Evolutionary conservation across 2,797 vertebrate genomes (phyloP), one percentile per base, ranked within the genome.

Genomic region (Amphiprion clarkii): DNA sequence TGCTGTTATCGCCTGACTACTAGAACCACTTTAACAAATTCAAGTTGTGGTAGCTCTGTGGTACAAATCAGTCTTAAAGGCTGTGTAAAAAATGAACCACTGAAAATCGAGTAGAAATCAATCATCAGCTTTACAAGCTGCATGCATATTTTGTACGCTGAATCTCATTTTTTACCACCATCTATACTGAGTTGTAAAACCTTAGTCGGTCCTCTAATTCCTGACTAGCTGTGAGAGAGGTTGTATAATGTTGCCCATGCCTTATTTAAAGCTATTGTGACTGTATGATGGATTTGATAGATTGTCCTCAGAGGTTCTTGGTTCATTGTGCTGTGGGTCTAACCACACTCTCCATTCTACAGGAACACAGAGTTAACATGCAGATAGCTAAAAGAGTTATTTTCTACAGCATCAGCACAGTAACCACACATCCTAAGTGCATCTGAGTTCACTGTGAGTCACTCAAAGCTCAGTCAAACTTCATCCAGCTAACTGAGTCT

Each of bases 11-110:
- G 31, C 36, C 21, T 67, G 61, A 74, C 61, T 70, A 75, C 78
- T 88, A 70, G 21, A 54, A 49, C 11, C 54, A 4, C 6, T 71
- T 67, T 66, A 70, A 80, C 81, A 16, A 73, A 83, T 76, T 63
- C 65, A 53, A 67, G 53, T 8, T 27, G 36, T 71, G 60, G 76
- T 27, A 70, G 27, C 29, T 40, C 21, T 31, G 57, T 69, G 23
- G 62, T 62, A 66, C 19, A 59, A 80, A 79, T 67, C 59, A 52
- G 66, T 76, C n/a, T 66, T 53, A 66, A 36, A 76, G 53, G 40
- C 33, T 49, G 27, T 53, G 42, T 71, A 52, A 73, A 39, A 73
- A 75, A 79, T 65, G 77, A 73, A 65, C 44, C 67, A 27, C 10
- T 54, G n/a, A 31, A 60, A 57, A 17, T 46, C 8, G 29, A 76